Evolutionary conservation across 2,797 vertebrate species (phyloP).

Genomic region (Periparus ater): DNA sequence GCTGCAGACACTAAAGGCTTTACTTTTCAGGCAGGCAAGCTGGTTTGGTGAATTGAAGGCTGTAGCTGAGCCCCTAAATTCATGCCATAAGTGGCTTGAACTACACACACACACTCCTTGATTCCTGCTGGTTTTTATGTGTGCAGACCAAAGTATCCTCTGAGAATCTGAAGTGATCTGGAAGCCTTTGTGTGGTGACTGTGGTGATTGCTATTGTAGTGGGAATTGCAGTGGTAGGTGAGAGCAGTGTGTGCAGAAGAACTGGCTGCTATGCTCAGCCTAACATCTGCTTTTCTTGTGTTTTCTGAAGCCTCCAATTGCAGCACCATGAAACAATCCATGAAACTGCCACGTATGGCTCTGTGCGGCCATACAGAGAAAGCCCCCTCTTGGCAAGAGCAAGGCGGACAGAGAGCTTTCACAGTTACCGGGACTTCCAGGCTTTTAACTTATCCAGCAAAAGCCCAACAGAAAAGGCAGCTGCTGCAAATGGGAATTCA

Average conservation of each 20-base stretch:
- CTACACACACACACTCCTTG: not conserved
- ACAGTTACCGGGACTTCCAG: constrained; percentile 94
- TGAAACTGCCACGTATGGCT: constrained; percentile 89
- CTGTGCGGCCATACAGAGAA: constrained; percentile 92
- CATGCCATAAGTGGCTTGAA: not conserved
- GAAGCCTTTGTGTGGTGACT: not conserved
- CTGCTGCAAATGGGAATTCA: constrained; percentile 63
- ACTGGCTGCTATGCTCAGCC: not conserved
- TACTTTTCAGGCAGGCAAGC: not conserved
- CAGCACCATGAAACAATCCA: constrained; percentile 87
- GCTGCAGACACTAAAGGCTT: not conserved
- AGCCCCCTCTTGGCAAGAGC: constrained; percentile 95
- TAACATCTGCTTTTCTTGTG: not conserved
- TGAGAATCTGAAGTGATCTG: not conserved
- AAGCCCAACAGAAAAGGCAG: constrained; percentile 77
- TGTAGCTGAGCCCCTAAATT: not conserved
- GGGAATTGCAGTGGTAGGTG: not conserved
- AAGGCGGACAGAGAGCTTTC: constrained; percentile 93
- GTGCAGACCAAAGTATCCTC: not conserved
- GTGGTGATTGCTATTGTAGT: not conserved
- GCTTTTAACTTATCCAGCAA: constrained; percentile 82
- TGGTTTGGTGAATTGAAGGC: not conserved
- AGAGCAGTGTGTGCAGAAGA: not conserved
- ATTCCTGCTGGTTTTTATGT: not conserved
- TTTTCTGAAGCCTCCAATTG: constrained; percentile 86